phyloP scores from a whole-genome alignment of 2,888 invertebrate species.

The Diplolepis rosae region DNA sequence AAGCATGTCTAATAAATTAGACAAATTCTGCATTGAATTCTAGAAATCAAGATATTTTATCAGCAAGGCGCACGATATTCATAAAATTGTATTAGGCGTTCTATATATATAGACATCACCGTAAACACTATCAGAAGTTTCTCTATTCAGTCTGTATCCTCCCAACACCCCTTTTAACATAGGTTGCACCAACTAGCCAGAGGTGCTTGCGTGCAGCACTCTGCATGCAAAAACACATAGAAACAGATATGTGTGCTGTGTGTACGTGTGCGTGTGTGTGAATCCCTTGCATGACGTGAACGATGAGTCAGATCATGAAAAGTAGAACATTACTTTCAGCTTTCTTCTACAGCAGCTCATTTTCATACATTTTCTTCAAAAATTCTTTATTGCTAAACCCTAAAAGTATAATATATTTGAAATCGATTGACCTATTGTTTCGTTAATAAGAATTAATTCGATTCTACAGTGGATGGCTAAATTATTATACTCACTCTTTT shows the following conservation, averaged over 20 bases:
- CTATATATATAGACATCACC: conserved; percentile 14
- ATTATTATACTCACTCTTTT: too few relatives aligned
- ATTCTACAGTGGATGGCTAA: too few relatives aligned
- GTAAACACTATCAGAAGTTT: conserved; percentile 22
- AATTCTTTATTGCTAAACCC: too few relatives aligned
- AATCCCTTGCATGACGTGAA: conserved; percentile 54
- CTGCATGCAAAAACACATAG: conserved; percentile 40
- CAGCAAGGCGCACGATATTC: background rate
- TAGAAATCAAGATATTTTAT: conserved; percentile 6
- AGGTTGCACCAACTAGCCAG: conserved; percentile 15
- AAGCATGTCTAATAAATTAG: background rate
- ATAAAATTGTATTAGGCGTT: conserved; percentile 9
- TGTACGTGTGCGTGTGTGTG: conserved; percentile 18
- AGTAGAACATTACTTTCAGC: conserved; percentile 12
- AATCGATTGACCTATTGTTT: too few relatives aligned
- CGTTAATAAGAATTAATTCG: too few relatives aligned
- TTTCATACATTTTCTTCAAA: background rate
- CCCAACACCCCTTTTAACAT: conserved; percentile 16
- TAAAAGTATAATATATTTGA: too few relatives aligned
- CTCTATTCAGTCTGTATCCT: conserved; percentile 15
- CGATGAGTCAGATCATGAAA: conserved; percentile 58
- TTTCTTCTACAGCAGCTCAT: background rate
- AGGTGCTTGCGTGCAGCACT: conserved; percentile 23
- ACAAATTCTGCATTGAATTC: background rate
- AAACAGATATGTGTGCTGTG: too few relatives aligned